Base-by-base conservation (phyloP, 2,888 invertebrate species). In the Hypselothyrea guttata region DNA sequence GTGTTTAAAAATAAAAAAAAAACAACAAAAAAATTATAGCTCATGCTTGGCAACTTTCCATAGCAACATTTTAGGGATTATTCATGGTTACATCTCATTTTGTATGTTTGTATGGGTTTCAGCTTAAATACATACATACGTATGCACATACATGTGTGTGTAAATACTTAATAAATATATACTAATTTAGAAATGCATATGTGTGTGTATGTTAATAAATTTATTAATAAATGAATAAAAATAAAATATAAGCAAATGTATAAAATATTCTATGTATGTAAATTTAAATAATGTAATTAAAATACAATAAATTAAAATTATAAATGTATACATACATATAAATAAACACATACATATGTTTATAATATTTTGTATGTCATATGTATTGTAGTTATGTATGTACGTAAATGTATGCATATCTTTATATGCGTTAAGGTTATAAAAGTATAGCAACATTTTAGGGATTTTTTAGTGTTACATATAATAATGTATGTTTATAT, bases 1-100 rank as follows among this genome's bases (percentile, higher is more conserved):
- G n/a, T n/a, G n/a, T n/a, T n/a, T n/a, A n/a, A n/a, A n/a, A n/a
- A n/a, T n/a, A n/a, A n/a, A n/a, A n/a, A n/a, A n/a, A n/a, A n/a
- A n/a, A n/a, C n/a, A n/a, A n/a, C n/a, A n/a, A n/a, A n/a, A n/a
- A n/a, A n/a, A n/a, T n/a, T n/a, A n/a, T n/a, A n/a, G n/a, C n/a
- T n/a, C n/a, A n/a, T n/a, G n/a, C n/a, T n/a, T n/a, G n/a, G n/a
- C 4, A 11, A 30, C 13, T 46, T 44, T 38, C 8, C 37, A 15
- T 53, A 46, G 53, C 12, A 37, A 46, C 38, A 15, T 46, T 53
- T 46, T 46, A 31, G 53, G 53, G 53, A 53, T 53, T 37, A 37
- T 15, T 15, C 9, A 7, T 22, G 3, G 22, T 22, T 7, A 3
- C 7, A 27, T 11, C n/a, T n/a, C n/a, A n/a, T n/a, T n/a, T n/a